phyloP scores from a whole-genome alignment of 2,797 vertebrate genomes.

The Smutsia gigantea region DNA sequence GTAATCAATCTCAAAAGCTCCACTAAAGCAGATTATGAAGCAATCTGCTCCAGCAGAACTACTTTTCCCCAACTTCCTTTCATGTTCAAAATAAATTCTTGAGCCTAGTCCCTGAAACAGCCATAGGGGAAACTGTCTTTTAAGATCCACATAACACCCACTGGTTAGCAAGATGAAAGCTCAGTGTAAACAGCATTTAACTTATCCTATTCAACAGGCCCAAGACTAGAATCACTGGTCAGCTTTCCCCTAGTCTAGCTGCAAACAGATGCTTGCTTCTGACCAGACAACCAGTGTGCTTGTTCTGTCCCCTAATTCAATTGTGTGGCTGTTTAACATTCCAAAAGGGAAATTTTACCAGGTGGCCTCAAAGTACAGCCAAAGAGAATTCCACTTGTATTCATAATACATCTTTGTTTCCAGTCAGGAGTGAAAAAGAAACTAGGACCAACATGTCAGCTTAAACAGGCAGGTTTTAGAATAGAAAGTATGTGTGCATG shows the following conservation, averaged over 20 bases:
- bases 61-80: neutral
- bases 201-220: neutral
- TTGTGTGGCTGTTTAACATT: neutral
- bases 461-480: neutral
- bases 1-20: neutral
- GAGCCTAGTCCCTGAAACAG: neutral
- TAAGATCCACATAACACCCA: neutral
- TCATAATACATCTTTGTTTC: neutral
- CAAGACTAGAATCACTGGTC: neutral
- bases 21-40: neutral
- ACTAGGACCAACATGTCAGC: neutral
- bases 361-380: neutral
- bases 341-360: slow-evolving; percentile 25
- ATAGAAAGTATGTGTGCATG: neutral
- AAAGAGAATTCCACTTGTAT: slow-evolving; percentile 24
- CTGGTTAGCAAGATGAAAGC: neutral
- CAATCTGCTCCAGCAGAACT: neutral
- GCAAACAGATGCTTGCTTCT: neutral
- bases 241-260: neutral
- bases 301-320: neutral
- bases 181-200: neutral
- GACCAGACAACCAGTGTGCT: neutral
- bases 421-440: slow-evolving; percentile 36
- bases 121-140: neutral
- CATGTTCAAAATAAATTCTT: neutral